Evolutionary conservation across 1,140 invertebrate species (phyloP).

Genomic region (Eriocheir sinensis): DNA sequence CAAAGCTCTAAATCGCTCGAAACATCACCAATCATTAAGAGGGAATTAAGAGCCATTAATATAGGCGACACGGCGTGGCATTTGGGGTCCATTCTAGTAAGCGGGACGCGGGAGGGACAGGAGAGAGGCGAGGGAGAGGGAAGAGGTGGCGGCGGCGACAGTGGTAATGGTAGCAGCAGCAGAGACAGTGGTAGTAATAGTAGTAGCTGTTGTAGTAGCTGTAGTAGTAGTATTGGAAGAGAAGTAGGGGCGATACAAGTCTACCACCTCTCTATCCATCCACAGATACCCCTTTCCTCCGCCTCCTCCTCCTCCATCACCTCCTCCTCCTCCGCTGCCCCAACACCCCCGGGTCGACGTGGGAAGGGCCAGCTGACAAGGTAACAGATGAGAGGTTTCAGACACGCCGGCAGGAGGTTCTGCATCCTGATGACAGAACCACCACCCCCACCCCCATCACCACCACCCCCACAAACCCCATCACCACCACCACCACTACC

Average conservation of each 20-base stretch:
- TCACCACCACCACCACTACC: not conserved
- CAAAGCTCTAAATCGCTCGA: constrained; percentile 46
- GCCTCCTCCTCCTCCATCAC: not conserved
- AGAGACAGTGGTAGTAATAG: not conserved
- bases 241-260: not conserved
- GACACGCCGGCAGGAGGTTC: constrained; percentile 36
- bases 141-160: not conserved
- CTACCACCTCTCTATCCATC: not conserved
- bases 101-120: not conserved
- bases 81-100: constrained; percentile 10
- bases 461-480: not conserved
- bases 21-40: constrained; percentile 60
- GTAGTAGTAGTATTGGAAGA: not conserved
- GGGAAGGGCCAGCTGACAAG: constrained; percentile 50
- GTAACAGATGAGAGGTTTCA: constrained; percentile 64
- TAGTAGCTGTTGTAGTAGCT: not conserved
- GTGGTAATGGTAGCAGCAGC: not conserved
- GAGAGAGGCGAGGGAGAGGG: not conserved
- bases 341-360: not conserved
- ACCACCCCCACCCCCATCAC: not conserved
- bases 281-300: not conserved
- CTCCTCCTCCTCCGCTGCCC: not conserved
- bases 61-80: constrained; percentile 29
- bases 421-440: constrained; percentile 13
- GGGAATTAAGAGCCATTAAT: constrained; percentile 48